Evolutionary conservation across 2,113 vertebrate species (phyloP).

Genomic region (Lampris incognitus): DNA sequence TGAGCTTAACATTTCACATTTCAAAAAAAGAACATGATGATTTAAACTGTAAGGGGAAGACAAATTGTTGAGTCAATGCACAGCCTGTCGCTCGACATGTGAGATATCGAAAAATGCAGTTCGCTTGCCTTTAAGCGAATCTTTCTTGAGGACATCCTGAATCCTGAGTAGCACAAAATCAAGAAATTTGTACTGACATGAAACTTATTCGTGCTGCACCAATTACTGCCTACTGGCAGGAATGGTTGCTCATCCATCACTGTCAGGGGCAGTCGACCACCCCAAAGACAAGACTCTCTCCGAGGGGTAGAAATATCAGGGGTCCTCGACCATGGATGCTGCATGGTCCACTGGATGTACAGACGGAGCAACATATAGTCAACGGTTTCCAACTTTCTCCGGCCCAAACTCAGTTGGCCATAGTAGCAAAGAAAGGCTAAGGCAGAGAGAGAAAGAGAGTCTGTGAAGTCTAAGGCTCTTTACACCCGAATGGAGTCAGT

Average conservation of each 20-base stretch:
- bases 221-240: conserved; percentile 15
- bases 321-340: neutral
- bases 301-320: conserved; percentile 25
- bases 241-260: conserved; percentile 38
- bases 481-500: too few species aligned
- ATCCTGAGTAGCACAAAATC: neutral
- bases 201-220: conserved; percentile 18
- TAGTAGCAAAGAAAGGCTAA: neutral
- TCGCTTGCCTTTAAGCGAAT: neutral
- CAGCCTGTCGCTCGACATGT: neutral
- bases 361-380: neutral
- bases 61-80: neutral
- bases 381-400: conserved; percentile 3
- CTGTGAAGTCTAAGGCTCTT: neutral
- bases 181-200: conserved; percentile 12
- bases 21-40: conserved; percentile 11
- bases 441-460: neutral
- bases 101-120: conserved; percentile 10
- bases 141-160: neutral
- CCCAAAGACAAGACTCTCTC: conserved; percentile 20
- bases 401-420: conserved; percentile 14
- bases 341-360: neutral
- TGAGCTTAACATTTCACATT: neutral
- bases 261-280: conserved; percentile 24
- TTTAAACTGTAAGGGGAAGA: neutral